phyloP scores from a whole-genome alignment of 2,797 vertebrate species.

The Eulemur albifrons region DNA sequence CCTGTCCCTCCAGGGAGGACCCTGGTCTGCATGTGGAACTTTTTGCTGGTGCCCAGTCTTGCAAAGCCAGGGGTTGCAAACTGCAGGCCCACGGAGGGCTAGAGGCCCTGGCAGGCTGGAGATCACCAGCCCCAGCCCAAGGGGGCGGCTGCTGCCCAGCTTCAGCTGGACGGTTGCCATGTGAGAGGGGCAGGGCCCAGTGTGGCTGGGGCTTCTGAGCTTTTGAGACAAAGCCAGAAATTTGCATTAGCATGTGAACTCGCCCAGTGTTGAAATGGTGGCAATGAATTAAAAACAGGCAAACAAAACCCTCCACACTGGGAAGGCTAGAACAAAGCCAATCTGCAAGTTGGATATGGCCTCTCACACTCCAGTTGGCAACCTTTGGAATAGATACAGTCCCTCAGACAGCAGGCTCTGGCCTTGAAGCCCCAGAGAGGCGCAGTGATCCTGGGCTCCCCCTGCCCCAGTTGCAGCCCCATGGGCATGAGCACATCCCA shows the following conservation, averaged over 20 bases:
- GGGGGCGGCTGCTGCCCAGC: not conserved
- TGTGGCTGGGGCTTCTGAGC: not conserved
- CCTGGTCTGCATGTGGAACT: not conserved
- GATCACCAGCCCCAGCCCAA: too few relatives aligned
- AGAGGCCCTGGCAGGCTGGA: not conserved
- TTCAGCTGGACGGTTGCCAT: rapidly evolving
- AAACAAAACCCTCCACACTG: not conserved
- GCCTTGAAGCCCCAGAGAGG: not conserved
- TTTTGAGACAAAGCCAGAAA: not conserved
- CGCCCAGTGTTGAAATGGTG: not conserved
- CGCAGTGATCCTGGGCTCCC: rapidly evolving
- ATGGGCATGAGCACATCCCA: rapidly evolving
- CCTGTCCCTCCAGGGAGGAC: not conserved
- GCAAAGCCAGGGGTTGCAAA: not conserved
- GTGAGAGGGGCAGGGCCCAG: not conserved
- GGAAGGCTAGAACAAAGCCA: not conserved
- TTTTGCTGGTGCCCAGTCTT: not conserved
- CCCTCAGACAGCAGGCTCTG: not conserved
- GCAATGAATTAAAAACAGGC: not conserved
- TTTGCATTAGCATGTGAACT: not conserved
- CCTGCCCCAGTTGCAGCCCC: not conserved
- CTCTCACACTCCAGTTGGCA: not conserved
- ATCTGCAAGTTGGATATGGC: not conserved
- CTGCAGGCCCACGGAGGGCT: not conserved
- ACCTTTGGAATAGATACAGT: too few relatives aligned